Conservation (phyloP, 2,888 invertebrate genomes). For the Drepanosiphum platanoidis region DNA sequence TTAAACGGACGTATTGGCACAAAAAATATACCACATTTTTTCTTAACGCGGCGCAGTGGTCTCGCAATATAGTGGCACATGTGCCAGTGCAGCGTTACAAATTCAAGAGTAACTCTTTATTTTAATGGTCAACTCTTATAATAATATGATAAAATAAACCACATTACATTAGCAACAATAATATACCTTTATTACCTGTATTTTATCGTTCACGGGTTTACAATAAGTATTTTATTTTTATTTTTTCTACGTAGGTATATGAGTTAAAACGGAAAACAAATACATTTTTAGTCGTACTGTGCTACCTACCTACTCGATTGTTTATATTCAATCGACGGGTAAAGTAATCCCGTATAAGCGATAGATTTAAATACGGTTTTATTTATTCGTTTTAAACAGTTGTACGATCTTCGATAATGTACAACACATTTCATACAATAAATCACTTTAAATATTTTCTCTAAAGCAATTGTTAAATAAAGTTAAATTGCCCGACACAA, state of each 20-base stretch:
- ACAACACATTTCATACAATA: not conserved
- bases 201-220: too few relatives aligned
- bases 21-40: too few relatives aligned
- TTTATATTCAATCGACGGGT: not conserved
- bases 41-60: not conserved
- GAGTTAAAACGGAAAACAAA: too few relatives aligned
- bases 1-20: too few relatives aligned
- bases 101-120: not conserved
- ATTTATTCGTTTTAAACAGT: not conserved
- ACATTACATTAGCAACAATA: too few relatives aligned
- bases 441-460: not conserved
- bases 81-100: not conserved
- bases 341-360: not conserved
- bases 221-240: too few relatives aligned
- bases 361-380: not conserved
- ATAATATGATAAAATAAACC: not conserved
- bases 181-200: too few relatives aligned
- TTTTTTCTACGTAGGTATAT: too few relatives aligned
- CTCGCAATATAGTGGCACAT: not conserved
- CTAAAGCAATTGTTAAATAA: not conserved
- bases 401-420: not conserved
- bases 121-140: not conserved
- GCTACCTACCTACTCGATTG: not conserved
- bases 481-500: too few relatives aligned
- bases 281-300: not conserved